These are phyloP conservation scores for Eupithecia inturbata DNA, from an alignment of 2,888 invertebrate species.

Conservation along the genomic window DNA sequence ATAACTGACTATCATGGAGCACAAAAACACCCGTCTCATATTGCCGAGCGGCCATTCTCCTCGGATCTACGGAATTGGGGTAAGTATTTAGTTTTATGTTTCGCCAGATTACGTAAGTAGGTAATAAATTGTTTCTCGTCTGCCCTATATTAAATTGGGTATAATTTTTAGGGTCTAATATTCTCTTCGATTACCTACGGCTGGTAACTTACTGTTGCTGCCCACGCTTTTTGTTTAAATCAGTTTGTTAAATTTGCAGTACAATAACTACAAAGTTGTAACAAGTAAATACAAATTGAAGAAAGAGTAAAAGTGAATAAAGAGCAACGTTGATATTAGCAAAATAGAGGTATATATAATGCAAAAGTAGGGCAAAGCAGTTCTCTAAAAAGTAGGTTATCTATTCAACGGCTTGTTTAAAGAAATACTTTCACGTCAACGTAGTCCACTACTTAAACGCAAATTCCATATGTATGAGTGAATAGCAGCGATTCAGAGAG, in stretches of 20 bases:
- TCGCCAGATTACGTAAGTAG: constrained; percentile 10
- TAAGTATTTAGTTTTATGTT: constrained; percentile 13
- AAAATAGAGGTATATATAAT: neutral
- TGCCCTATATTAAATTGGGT: constrained; percentile 2
- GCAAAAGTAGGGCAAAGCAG: neutral
- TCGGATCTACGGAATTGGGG: constrained; percentile 5
- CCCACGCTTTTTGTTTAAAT: neutral
- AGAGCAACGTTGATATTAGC: neutral
- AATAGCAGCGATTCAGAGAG: constrained; percentile 52
- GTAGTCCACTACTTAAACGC: constrained; percentile 52
- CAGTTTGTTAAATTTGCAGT: neutral
- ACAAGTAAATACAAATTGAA: neutral
- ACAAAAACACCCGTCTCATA: constrained; percentile 20
- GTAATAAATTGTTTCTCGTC: constrained; percentile 9
- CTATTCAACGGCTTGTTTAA: constrained; percentile 3
- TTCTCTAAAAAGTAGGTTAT: constrained; percentile 2
- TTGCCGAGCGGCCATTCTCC: constrained; percentile 6
- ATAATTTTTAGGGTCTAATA: neutral
- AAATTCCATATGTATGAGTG: constrained; percentile 66
- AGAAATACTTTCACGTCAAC: constrained; percentile 17
- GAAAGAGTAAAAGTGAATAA: neutral
- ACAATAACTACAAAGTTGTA: neutral
- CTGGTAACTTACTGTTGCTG: neutral
- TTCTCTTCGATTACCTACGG: neutral
- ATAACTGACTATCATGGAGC: constrained; percentile 17